Conservation (phyloP, 2,113 vertebrate genomes). For the Lonchura striata region DNA sequence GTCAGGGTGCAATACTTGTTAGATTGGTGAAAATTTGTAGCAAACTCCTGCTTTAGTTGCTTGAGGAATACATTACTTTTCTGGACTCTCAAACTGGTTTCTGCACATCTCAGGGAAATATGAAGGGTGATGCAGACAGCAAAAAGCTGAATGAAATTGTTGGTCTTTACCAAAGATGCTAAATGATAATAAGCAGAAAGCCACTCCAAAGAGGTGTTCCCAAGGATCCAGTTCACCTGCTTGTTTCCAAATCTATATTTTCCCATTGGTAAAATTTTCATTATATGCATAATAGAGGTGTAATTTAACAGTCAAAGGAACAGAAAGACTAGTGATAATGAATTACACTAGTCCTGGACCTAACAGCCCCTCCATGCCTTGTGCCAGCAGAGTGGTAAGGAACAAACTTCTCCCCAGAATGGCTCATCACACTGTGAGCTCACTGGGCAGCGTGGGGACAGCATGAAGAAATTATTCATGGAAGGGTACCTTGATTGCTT, state of each 20-base stretch:
- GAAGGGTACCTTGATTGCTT: neutral
- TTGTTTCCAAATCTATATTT: neutral
- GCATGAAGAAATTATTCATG: neutral
- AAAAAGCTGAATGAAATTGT: neutral
- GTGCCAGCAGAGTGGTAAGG: neutral
- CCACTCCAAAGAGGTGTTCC: neutral
- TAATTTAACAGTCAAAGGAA: neutral
- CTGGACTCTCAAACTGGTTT: neutral
- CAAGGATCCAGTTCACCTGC: neutral
- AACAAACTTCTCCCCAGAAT: neutral
- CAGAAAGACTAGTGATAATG: fast-evolving
- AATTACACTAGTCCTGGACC: neutral
- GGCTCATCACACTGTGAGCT: neutral
- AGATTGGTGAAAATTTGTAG: neutral
- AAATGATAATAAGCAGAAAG: neutral
- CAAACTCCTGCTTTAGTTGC: neutral
- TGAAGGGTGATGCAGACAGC: neutral
- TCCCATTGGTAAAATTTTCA: neutral
- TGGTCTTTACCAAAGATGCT: neutral
- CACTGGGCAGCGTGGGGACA: neutral
- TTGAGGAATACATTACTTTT: neutral
- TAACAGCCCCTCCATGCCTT: fast-evolving
- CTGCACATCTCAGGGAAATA: neutral
- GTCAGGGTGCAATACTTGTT: too few relatives aligned
- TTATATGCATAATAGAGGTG: fast-evolving